Base-by-base conservation (phyloP, 2,113 vertebrate species). In the Campylomormyrus numenius region DNA sequence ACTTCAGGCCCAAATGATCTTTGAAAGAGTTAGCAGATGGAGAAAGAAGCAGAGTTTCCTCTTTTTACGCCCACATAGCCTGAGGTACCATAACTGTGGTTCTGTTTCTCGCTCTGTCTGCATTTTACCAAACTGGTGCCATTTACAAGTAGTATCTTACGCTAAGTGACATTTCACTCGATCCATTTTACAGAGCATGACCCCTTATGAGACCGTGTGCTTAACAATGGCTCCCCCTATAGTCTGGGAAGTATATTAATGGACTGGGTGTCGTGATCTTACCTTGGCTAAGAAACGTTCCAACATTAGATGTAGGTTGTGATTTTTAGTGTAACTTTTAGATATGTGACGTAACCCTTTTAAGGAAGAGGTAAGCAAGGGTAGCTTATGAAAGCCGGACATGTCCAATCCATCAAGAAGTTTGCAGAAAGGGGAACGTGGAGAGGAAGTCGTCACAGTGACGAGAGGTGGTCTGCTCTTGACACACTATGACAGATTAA, bases 401-500 rank as follows among this genome's bases (percentile, higher is more conserved):
- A 56, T n/a, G 52, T 49, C 80, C 77, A 48, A 4, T 89, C 24
- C 46, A 11, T 39, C n/a, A 88, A 50, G 85, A 15, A 19, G 17
- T 13, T 11, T n/a, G 42, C 3, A 62, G 52, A 85, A 35, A 83
- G 27, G 31, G 31, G 74, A 42, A 80, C 5, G 4, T 27, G 10
- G 58, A 45, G 48, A n/a, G 35, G 46, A 74, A 84, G 39, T 39
- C 21, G 2, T 84, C 49, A 88, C 42, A 8, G n/a, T 8, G 52
- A 62, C 24, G n/a, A 42, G 21, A 53, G 50, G 11, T 58, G 3
- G 35, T 45, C 85, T 46, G 85, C 39, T 46, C 49, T 27, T 50
- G 85, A 88, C 85, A 80, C 45, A 5, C 66, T 56, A 85, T 90
- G 66, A 46, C 35, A 87, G 48, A 90, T 88, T 88, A 88, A 86